Evolutionary conservation across 2,113 vertebrate species (phyloP), one percentile per base, ranked within the genome.

Genomic region (Lagenorhynchus albirostris): DNA sequence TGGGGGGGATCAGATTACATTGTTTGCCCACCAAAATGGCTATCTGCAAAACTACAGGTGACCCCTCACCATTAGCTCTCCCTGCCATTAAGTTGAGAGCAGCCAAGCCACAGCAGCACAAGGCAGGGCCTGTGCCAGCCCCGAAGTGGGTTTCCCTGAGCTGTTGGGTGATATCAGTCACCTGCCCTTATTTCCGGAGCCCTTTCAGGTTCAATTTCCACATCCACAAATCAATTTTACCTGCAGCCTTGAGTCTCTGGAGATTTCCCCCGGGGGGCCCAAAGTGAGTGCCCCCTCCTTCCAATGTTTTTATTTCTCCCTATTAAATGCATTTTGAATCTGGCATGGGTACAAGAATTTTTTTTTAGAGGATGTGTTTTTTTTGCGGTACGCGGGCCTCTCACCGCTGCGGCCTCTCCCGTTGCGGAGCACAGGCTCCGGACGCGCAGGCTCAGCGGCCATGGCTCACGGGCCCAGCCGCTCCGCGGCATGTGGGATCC

Each of bases 141-240:
- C 44, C 0, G 1, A 0, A 3, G 1, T 12, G 62, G 47, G 33
- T 20, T 62, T 53, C 1, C 1, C 50, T 0, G 13, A n/a, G 26
- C 20, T 29, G 0, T 33, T 8, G 7, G 60, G 5, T 12, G 36
- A 23, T 31, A 38, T 17, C 53, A 29, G 79, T 17, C 1, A 0
- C 44, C 23, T 65, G 60, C 5, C 9, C 5, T 92, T 21, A 58
- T 58, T 77, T 47, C 25, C 41, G 44, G 60, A 47, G 17, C 4
- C 36, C 23, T 65, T 84, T 73, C 44, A 17, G 17, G 21, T 50
- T 94, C 91, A 70, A 1, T 76, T 89, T 88, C 71, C 80, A 92
- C 23, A 74, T 55, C 47, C 13, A 10, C 11, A 58, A 67, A 55
- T 77, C 67, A 71, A 31, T 77, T 74, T 63, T 11, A 44, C 25